Percentiles rank a stretch among this genome's conserved stretches.
These are phyloP conservation scores for Phrynocephalus versicolor DNA, from an alignment of 2,113 vertebrate species.

Conservation along the genomic window DNA sequence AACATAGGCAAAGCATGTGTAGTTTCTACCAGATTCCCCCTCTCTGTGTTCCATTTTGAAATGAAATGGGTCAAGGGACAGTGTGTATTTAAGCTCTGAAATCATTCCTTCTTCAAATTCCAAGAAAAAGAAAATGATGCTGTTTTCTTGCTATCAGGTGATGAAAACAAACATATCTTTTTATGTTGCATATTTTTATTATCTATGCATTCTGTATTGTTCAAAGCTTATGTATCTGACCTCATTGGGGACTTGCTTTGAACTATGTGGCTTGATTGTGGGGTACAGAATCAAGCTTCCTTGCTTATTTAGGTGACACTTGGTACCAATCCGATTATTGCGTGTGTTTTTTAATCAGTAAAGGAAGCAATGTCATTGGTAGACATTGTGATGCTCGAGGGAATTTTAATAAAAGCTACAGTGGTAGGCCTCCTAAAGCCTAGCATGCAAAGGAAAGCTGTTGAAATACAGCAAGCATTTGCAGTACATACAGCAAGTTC, in stretches of 20 bases:
- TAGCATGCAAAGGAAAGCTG: conserved; percentile 29
- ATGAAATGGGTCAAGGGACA: neutral
- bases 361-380: neutral
- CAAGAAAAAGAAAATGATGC: no score
- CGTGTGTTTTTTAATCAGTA: neutral
- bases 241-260: neutral
- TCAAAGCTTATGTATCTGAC: conserved; percentile 33
- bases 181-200: conserved; percentile 42
- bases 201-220: conserved; percentile 25
- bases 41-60: neutral
- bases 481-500: neutral
- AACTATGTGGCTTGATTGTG: neutral
- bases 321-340: neutral
- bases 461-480: conserved; percentile 28
- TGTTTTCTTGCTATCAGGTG: neutral
- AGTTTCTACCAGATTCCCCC: conserved; percentile 13
- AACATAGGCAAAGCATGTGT: conserved; percentile 39
- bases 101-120: neutral
- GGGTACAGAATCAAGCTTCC: conserved; percentile 53
- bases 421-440: neutral
- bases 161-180: conserved; percentile 21
- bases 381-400: neutral
- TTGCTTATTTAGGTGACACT: neutral
- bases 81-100: neutral
- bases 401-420: neutral